phyloP scores from a whole-genome alignment of 1,140 invertebrate species.

The Dermatophagoides farinae region DNA sequence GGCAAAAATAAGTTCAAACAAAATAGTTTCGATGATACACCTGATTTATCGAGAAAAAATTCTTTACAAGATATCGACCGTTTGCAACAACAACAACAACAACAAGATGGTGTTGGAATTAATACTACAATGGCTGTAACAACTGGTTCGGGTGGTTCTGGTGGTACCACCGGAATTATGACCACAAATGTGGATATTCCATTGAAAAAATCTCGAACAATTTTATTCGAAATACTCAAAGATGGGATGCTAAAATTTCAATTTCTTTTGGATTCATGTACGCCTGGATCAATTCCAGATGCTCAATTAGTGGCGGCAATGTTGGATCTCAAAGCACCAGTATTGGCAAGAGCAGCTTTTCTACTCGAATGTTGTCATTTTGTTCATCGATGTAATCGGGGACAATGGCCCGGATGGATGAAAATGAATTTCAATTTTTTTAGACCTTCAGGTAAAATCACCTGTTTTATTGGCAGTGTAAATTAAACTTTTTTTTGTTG shows the following conservation, averaged over 20 bases:
- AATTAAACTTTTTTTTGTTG: too few species aligned
- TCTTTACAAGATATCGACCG: slow-evolving; percentile 37
- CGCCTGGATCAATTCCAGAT: slow-evolving; percentile 85
- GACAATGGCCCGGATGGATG: slow-evolving; percentile 92
- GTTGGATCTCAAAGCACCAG: slow-evolving; percentile 81
- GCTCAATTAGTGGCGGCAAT: slow-evolving; percentile 81
- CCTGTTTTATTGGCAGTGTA: not conserved
- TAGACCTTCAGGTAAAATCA: slow-evolving; percentile 43
- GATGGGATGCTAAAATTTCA: slow-evolving; percentile 61
- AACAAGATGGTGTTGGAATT: too few species aligned
- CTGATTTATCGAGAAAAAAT: slow-evolving; percentile 57
- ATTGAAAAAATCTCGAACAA: slow-evolving; percentile 56
- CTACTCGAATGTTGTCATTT: slow-evolving; percentile 86
- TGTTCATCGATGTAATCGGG: slow-evolving; percentile 90
- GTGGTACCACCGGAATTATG: not conserved
- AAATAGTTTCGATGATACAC: slow-evolving; percentile 58
- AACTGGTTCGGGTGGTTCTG: not conserved
- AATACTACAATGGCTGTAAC: not conserved
- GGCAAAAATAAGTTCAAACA: slow-evolving; percentile 51
- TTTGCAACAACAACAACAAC: slow-evolving; percentile 39
- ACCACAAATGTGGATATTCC: slow-evolving; percentile 46
- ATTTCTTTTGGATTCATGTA: slow-evolving; percentile 78
- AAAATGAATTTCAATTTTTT: slow-evolving; percentile 60
- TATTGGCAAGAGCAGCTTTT: slow-evolving; percentile 68
- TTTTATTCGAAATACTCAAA: slow-evolving; percentile 46